Conservation (phyloP, 2,113 vertebrate species). For the Gobiocypris rarus region DNA sequence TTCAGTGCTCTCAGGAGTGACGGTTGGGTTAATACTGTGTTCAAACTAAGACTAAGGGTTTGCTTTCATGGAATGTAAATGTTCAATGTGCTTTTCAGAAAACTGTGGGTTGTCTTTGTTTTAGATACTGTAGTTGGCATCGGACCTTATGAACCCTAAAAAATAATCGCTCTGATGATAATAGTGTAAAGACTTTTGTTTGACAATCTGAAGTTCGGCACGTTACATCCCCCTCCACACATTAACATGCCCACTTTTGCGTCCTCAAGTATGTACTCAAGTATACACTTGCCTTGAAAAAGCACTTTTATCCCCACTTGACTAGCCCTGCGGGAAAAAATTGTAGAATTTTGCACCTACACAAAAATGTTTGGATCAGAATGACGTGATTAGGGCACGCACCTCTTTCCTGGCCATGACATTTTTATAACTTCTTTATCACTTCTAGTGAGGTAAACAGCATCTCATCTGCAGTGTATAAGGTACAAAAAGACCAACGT, state of each 20-base stretch:
- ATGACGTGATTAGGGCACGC: slow-evolving; percentile 45
- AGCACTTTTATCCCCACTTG: slow-evolving; percentile 43
- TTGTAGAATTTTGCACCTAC: slow-evolving; percentile 54
- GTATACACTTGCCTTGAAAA: slow-evolving; percentile 58
- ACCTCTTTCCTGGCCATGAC: slow-evolving; percentile 35
- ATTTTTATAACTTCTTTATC: slow-evolving; percentile 9
- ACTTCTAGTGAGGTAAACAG: background rate
- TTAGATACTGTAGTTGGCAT: background rate
- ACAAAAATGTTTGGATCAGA: slow-evolving; percentile 53
- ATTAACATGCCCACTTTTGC: slow-evolving; percentile 46
- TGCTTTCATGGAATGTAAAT: slow-evolving; percentile 37
- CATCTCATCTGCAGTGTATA: background rate
- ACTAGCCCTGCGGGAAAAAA: slow-evolving; percentile 35
- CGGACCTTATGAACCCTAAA: too few relatives aligned
- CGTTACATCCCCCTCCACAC: slow-evolving; percentile 9
- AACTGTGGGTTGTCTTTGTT: background rate
- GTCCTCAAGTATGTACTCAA: slow-evolving; percentile 59
- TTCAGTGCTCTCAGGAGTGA: background rate
- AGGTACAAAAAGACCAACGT: background rate
- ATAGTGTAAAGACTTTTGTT: background rate
- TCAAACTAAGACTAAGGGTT: slow-evolving; percentile 1
- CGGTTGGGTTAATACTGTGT: background rate
- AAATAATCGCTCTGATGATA: background rate
- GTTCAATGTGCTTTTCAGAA: background rate
- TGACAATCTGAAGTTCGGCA: background rate